These are phyloP conservation scores for Parasteatoda tepidariorum DNA, from an alignment of 1,140 invertebrate species.

Conservation along the genomic window DNA sequence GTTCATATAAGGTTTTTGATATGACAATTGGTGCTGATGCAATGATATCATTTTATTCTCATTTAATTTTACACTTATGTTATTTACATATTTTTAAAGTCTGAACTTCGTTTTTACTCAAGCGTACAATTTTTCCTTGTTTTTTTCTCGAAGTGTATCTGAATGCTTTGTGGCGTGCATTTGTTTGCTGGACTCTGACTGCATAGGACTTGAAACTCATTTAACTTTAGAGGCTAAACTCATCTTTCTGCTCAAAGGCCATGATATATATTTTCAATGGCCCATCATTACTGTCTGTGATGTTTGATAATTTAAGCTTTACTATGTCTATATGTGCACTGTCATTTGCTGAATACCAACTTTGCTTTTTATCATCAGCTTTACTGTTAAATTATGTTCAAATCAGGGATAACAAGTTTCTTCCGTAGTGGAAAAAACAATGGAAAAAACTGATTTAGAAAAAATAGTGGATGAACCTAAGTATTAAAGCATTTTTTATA, in stretches of 20 bases:
- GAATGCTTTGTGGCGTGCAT: neutral
- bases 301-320: conserved; percentile 59
- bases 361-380: conserved; percentile 19
- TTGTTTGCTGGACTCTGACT: conserved; percentile 15
- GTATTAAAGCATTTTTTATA: too few relatives aligned
- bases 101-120: neutral
- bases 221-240: conserved; percentile 22
- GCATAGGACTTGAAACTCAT: conserved; percentile 11
- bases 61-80: neutral
- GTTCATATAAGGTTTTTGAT: neutral
- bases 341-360: conserved; percentile 3
- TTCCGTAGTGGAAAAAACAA: too few relatives aligned
- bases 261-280: conserved; percentile 31
- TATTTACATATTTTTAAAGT: neutral
- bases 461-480: too few relatives aligned
- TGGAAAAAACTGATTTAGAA: too few relatives aligned
- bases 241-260: conserved; percentile 44
- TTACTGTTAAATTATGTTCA: conserved; percentile 15
- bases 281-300: conserved; percentile 58
- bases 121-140: conserved; percentile 43
- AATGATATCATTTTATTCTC: neutral
- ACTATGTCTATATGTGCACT: conserved; percentile 37
- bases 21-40: conserved; percentile 40
- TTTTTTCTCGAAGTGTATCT: conserved; percentile 6
- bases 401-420: too few relatives aligned